These are phyloP conservation scores for Pseudopleuronectes americanus DNA, from an alignment of 2,797 vertebrate species.

Conservation along the genomic window DNA sequence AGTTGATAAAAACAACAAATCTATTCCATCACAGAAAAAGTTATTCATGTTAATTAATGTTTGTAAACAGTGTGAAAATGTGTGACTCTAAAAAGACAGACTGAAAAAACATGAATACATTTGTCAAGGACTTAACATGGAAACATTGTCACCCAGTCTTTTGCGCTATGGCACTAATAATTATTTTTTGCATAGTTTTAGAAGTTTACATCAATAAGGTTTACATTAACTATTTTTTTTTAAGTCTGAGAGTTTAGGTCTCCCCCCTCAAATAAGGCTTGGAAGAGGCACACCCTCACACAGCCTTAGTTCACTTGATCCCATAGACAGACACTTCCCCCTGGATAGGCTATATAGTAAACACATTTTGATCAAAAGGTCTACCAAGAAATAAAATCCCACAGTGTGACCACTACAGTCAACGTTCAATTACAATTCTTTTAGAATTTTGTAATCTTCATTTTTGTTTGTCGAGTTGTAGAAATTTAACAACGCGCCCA, in stretches of 20 bases:
- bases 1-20: not conserved
- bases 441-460: not conserved
- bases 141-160: not conserved
- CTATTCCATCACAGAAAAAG: not conserved
- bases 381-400: not conserved
- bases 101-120: not conserved
- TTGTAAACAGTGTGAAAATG: not conserved
- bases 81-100: not conserved
- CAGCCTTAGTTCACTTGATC: too few relatives aligned
- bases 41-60: not conserved
- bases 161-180: not conserved
- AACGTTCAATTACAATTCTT: not conserved
- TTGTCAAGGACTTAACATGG: not conserved
- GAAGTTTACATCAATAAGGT: not conserved
- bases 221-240: not conserved
- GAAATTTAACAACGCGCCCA: too few relatives aligned
- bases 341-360: too few relatives aligned
- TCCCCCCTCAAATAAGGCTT: too few relatives aligned
- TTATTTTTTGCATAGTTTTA: not conserved
- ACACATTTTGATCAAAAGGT: too few relatives aligned
- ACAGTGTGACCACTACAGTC: not conserved
- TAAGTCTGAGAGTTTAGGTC: too few relatives aligned
- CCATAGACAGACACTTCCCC: too few relatives aligned
- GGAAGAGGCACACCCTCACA: too few relatives aligned
- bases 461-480: too few relatives aligned